A percentile compares a stretch with the other conserved stretches of the same genome.
Evolutionary conservation across 2,797 vertebrate species (phyloP).

Genomic region (Takifugu rubripes): DNA sequence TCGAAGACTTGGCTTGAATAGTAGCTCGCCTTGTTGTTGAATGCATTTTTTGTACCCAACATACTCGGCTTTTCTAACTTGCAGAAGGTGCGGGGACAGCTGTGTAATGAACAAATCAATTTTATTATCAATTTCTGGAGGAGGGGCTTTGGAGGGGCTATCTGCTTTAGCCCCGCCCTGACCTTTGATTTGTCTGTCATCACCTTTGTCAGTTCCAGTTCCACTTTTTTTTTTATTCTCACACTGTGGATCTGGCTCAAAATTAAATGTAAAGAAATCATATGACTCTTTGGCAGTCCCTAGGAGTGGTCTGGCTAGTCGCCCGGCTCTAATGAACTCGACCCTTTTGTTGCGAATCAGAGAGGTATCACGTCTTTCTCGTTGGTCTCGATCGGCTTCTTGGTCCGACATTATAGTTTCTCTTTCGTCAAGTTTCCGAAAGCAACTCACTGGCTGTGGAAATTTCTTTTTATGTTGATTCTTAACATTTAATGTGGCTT

Average conservation of each 20-base stretch:
- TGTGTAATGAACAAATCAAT: slow-evolving; percentile 78
- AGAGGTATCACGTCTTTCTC: slow-evolving; percentile 48
- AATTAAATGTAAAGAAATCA: slow-evolving; percentile 92
- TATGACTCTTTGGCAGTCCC: slow-evolving; percentile 87
- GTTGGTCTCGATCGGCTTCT: slow-evolving; percentile 55
- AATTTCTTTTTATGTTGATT: slow-evolving; percentile 77
- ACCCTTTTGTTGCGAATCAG: slow-evolving; percentile 66
- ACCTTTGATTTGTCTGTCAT: slow-evolving; percentile 52
- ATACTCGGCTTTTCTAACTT: slow-evolving; percentile 79
- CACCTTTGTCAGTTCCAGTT: slow-evolving; percentile 39
- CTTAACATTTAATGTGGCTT: slow-evolving; percentile 86
- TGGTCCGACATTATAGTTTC: slow-evolving; percentile 74
- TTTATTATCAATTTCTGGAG: slow-evolving; percentile 67
- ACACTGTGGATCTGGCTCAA: slow-evolving; percentile 80
- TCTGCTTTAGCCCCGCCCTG: slow-evolving; percentile 57
- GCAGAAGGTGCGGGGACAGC: slow-evolving; percentile 78
- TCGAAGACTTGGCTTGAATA: slow-evolving; percentile 82
- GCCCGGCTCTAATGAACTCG: slow-evolving; percentile 73
- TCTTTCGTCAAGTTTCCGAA: slow-evolving; percentile 71
- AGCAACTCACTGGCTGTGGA: slow-evolving; percentile 57
- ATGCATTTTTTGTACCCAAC: slow-evolving; percentile 67
- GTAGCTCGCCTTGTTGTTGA: slow-evolving; percentile 74
- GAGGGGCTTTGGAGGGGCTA: slow-evolving; percentile 61
- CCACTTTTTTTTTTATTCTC: slow-evolving; percentile 33
- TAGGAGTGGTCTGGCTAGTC: slow-evolving; percentile 68